phyloP scores from a whole-genome alignment of 2,113 vertebrate genomes.

The Hepsetus odoe region DNA sequence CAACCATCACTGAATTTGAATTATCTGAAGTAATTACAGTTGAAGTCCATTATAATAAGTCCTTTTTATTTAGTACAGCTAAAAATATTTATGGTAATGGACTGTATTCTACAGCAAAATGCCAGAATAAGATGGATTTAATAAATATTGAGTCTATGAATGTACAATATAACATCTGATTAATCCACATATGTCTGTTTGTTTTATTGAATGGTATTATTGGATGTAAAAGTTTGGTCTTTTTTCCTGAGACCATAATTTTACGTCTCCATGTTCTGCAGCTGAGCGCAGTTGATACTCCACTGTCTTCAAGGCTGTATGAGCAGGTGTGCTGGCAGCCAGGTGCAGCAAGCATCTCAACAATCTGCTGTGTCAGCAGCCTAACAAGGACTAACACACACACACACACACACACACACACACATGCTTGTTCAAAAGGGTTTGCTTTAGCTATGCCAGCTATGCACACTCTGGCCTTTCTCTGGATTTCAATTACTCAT shows the following conservation, averaged over 20 bases:
- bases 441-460: conserved; percentile 28
- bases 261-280: neutral
- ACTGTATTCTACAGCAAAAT: neutral
- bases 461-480: conserved; percentile 19
- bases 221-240: too few species aligned
- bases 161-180: neutral
- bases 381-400: conserved; percentile 46
- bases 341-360: conserved; percentile 63
- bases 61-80: too few species aligned
- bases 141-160: neutral
- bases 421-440: neutral
- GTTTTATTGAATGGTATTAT: too few species aligned
- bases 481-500: neutral
- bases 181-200: neutral
- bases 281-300: neutral
- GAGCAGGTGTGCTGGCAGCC: conserved; percentile 49
- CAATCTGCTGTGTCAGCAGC: conserved; percentile 57
- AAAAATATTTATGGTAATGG: too few species aligned
- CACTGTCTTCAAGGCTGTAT: conserved; percentile 1
- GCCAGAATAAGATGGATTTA: neutral
- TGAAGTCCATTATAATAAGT: too few species aligned
- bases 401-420: conserved; percentile 28
- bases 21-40: too few species aligned
- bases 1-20: too few species aligned
- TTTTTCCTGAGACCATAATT: neutral